Evolutionary conservation across 35 echinoderm and acorn worm species (phyloP), one percentile per base, ranked within the genome.

Genomic region (Diadema setosum): DNA sequence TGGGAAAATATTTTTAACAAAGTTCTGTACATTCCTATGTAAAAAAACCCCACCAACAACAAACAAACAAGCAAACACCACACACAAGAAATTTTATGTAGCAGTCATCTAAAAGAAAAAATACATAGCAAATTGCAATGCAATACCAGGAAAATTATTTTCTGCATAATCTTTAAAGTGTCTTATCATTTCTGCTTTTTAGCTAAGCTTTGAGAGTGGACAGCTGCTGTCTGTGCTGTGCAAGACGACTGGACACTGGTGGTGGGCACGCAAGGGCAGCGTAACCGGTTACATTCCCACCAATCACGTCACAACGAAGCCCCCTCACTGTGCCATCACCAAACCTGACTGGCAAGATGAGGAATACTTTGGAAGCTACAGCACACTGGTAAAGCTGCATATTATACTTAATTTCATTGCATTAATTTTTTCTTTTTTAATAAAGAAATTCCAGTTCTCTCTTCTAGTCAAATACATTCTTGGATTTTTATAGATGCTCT

Each of bases 291-390:
- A 90, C 42, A 65, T 90, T 39, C 48, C 80, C 30, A 70, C 80
- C 80, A 90, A 90, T 84, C 81, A 90, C 61, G 61, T 90, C 29
- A 83, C 81, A 26, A 46, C 59, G 25, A 18, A 43, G 11, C 42
- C 83, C 36, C 80, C 8, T n/a, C 21, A 78, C 40, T 52, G 9
- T 17, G n/a, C 75, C 23, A 31, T 18, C 0, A 81, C 82, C 0
- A 63, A 75, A 33, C 30, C 42, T 46, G 83, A 46, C 26, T 94
- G 92, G 92, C 92, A 94, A 81, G 87, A 94, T 90, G 92, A 89
- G 6, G 92, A 94, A 67, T 94, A 94, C 58, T 94, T 94, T 90
- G 74, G 70, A 67, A 94, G 92, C 39, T 94, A 94, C 83, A 83
- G 82, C 78, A 85, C 82, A 58, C 42, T 94, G 82, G 92, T 94